These are phyloP conservation scores for Brachionus rotundiformis DNA, from an alignment of 1,140 invertebrate species.

Conservation along the genomic window DNA sequence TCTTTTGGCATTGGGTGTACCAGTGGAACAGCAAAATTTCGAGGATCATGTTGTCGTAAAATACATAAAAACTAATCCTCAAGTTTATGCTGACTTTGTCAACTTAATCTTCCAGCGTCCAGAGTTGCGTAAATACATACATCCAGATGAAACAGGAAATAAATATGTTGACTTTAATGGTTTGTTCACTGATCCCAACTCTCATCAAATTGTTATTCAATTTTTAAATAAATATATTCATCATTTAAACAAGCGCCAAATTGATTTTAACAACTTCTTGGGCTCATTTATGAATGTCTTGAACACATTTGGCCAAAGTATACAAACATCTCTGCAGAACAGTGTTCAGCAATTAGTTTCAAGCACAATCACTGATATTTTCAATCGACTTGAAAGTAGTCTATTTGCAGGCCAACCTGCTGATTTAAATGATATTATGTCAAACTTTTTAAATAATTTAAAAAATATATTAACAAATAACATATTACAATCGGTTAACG, in stretches of 20 bases:
- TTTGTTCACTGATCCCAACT: not conserved
- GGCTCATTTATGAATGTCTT: conserved; percentile 12
- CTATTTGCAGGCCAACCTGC: conserved; percentile 16
- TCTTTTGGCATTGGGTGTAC: not conserved
- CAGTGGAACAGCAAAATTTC: not conserved
- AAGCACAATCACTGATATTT: conserved; percentile 13
- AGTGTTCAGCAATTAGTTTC: conserved; percentile 4
- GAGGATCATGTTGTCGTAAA: not conserved
- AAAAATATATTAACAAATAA: not conserved
- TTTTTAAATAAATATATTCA: not conserved
- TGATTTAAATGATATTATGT: not conserved
- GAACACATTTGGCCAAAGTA: not conserved
- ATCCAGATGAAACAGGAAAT: not conserved
- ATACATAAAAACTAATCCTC: not conserved
- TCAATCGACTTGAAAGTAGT: conserved; percentile 9
- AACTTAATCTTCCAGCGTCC: not conserved
- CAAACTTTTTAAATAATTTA: not conserved
- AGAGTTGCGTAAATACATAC: not conserved
- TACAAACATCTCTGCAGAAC: not conserved
- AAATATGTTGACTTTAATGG: not conserved
- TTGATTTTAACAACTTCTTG: conserved; percentile 3
- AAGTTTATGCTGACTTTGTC: not conserved
- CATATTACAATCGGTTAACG: not conserved
- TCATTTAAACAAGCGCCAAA: not conserved
- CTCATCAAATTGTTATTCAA: not conserved